Percentiles rank a stretch among this genome's conserved stretches.
These are phyloP conservation scores for Bombus pascuorum DNA, from an alignment of 1,140 invertebrate species.

Conservation along the genomic window DNA sequence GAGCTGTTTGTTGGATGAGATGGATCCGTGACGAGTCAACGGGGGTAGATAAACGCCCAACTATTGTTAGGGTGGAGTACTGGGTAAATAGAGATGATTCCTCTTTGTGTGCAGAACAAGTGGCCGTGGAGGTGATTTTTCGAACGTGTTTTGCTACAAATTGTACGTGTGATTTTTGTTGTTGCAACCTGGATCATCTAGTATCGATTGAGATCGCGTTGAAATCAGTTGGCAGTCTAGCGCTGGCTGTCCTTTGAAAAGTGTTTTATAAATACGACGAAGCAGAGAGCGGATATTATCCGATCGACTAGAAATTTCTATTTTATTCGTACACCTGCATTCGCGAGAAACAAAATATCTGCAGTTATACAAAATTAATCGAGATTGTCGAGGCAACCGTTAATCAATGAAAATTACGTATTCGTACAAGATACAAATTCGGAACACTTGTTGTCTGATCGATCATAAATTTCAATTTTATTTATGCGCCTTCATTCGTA, in stretches of 20 bases:
- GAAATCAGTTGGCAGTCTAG: too few relatives aligned
- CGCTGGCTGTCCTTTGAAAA: too few relatives aligned
- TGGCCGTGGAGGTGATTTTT: not conserved
- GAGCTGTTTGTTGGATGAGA: conserved; percentile 28
- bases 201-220: too few relatives aligned
- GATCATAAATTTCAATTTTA: not conserved
- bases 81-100: not conserved
- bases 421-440: too few relatives aligned
- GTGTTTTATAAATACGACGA: too few relatives aligned
- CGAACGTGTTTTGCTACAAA: not conserved
- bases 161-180: too few relatives aligned
- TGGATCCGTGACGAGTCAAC: not conserved
- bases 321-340: too few relatives aligned
- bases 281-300: too few relatives aligned
- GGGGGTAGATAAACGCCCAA: not conserved
- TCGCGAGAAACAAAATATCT: not conserved
- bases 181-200: too few relatives aligned
- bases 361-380: not conserved
- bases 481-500: not conserved
- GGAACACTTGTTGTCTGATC: not conserved
- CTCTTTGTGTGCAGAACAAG: not conserved
- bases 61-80: not conserved
- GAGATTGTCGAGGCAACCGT: not conserved
- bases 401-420: too few relatives aligned
- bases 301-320: not conserved